Conservation (phyloP, 2,888 invertebrate species). For the Morpho helenor region DNA sequence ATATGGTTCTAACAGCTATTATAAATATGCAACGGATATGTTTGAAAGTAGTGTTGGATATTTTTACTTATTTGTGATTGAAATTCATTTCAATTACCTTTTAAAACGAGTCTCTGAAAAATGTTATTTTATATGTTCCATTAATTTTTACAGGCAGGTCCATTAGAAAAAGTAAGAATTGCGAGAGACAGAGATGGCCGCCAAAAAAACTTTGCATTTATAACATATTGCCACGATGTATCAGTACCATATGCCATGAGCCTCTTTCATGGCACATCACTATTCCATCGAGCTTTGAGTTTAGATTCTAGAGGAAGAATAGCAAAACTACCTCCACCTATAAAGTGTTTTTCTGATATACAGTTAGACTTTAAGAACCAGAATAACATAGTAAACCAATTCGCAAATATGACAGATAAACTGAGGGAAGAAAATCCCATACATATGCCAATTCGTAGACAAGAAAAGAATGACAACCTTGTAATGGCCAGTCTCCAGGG, state of each 20-base stretch:
- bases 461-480: slow-evolving; percentile 48
- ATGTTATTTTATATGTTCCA: too few species aligned
- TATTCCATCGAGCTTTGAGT: slow-evolving; percentile 81
- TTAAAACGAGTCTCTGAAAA: too few species aligned
- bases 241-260: slow-evolving; percentile 89
- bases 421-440: slow-evolving; percentile 44
- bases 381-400: slow-evolving; percentile 51
- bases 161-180: slow-evolving; percentile 86
- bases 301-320: slow-evolving; percentile 59
- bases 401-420: slow-evolving; percentile 59
- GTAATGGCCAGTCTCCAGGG: slow-evolving; percentile 70
- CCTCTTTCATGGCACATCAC: slow-evolving; percentile 83
- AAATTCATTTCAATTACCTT: too few species aligned
- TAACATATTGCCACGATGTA: slow-evolving; percentile 86
- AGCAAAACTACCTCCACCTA: slow-evolving; percentile 54
- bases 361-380: slow-evolving; percentile 43
- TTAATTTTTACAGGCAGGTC: slow-evolving; percentile 82
- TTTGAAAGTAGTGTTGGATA: too few species aligned
- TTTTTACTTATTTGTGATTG: too few species aligned
- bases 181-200: slow-evolving; percentile 87
- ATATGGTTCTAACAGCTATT: too few species aligned
- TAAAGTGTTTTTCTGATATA: slow-evolving; percentile 57
- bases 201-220: slow-evolving; percentile 86
- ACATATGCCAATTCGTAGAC: slow-evolving; percentile 35
- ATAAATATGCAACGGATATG: too few species aligned